Evolutionary conservation across 2,797 vertebrate genomes (phyloP).

Genomic region (Sebastes kiyomatsui): DNA sequence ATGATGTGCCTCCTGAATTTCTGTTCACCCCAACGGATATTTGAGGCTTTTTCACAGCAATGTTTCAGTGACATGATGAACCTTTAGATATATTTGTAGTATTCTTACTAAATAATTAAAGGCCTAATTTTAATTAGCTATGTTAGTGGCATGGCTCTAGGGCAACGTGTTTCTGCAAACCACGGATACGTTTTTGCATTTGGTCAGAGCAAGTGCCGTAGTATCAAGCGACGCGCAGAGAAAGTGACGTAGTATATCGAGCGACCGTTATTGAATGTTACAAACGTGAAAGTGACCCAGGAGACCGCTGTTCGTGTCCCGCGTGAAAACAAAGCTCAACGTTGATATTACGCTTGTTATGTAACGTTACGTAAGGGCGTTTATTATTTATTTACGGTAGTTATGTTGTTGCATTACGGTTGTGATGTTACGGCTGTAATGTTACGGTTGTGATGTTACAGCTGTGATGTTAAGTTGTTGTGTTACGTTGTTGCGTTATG

Average conservation of each 20-base stretch:
- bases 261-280: too few relatives aligned
- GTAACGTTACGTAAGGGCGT: too few relatives aligned
- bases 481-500: accelerated
- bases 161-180: background rate
- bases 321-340: too few relatives aligned
- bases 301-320: too few relatives aligned
- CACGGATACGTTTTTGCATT: background rate
- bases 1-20: background rate
- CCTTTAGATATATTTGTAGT: background rate
- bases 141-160: background rate
- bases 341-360: too few relatives aligned
- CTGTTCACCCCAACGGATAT: background rate
- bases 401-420: background rate
- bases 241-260: background rate
- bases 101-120: background rate
- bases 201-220: background rate
- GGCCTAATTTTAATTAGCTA: background rate
- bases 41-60: conserved; percentile 1
- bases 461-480: too few relatives aligned
- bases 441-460: too few relatives aligned
- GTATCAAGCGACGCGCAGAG: background rate
- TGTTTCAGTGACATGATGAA: background rate
- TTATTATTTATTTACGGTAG: background rate
- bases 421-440: too few relatives aligned
- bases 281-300: too few relatives aligned